Conservation (phyloP, 2,797 vertebrate genomes). For the Myiothlypis chrysogaster region DNA sequence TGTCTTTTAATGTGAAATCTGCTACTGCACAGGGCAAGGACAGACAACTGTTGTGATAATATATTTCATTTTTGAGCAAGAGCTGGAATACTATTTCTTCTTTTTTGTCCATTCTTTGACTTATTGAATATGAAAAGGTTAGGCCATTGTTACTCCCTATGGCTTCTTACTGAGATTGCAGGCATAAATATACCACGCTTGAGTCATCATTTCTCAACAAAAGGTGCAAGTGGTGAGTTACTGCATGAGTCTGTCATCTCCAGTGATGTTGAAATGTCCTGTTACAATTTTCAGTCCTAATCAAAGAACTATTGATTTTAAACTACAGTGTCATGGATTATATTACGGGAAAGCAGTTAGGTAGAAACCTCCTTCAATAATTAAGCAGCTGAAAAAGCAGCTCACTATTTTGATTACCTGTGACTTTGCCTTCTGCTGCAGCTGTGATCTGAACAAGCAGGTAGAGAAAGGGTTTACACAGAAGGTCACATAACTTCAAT, state of each 20-base stretch:
- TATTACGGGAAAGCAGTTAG: not conserved
- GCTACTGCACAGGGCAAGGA: not conserved
- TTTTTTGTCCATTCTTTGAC: not conserved
- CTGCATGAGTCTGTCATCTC: not conserved
- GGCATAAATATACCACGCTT: not conserved
- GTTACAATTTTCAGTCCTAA: not conserved
- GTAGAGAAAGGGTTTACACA: not conserved
- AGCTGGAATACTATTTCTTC: not conserved
- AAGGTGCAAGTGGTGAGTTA: not conserved
- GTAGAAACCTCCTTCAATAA: constrained; percentile 19
- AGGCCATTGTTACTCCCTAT: not conserved
- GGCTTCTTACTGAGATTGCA: not conserved
- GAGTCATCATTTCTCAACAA: not conserved
- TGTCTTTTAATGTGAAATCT: not conserved
- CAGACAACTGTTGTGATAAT: not conserved
- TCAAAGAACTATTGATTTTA: constrained; percentile 10
- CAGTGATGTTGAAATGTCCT: not conserved
- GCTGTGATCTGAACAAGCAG: not conserved
- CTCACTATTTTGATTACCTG: not conserved
- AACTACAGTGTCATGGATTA: not conserved
- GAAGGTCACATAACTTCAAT: not conserved
- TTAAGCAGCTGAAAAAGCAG: not conserved
- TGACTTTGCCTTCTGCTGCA: not conserved
- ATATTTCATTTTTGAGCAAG: not conserved
- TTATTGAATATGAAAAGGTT: not conserved